These are phyloP conservation scores for Lepidurus apus DNA, from an alignment of 1,140 invertebrate genomes.

Conservation along the genomic window DNA sequence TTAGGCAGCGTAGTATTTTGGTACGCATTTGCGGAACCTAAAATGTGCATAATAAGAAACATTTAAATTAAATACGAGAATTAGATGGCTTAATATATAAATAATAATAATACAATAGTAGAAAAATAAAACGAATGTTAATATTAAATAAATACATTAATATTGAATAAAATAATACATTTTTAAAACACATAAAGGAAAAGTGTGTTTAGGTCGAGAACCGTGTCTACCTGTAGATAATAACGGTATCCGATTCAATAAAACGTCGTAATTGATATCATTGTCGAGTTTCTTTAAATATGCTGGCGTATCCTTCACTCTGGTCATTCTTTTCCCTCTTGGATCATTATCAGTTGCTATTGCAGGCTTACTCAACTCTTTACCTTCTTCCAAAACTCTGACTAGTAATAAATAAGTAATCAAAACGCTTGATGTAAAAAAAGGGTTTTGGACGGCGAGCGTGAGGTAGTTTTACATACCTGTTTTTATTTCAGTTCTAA, in stretches of 20 bases:
- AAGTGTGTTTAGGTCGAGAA: not conserved
- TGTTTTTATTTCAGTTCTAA: conserved; percentile 17
- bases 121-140: too few species aligned
- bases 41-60: too few species aligned
- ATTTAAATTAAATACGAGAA: too few species aligned
- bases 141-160: not conserved
- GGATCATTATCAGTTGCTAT: not conserved
- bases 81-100: too few species aligned
- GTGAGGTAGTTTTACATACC: not conserved
- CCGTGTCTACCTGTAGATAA: not conserved
- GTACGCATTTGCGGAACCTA: too few species aligned
- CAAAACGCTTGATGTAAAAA: not conserved
- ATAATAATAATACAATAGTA: too few species aligned
- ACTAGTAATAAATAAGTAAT: not conserved
- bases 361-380: not conserved
- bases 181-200: not conserved
- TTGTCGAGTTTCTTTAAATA: conserved; percentile 30
- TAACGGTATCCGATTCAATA: conserved; percentile 25
- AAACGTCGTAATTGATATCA: conserved; percentile 27
- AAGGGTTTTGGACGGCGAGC: not conserved
- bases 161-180: conserved; percentile 2
- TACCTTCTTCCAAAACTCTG: not conserved
- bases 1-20: not conserved
- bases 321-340: not conserved
- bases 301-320: not conserved